These are phyloP conservation scores for Chiroxiphia lanceolata DNA, from an alignment of 2,797 vertebrate genomes.

Conservation along the genomic window DNA sequence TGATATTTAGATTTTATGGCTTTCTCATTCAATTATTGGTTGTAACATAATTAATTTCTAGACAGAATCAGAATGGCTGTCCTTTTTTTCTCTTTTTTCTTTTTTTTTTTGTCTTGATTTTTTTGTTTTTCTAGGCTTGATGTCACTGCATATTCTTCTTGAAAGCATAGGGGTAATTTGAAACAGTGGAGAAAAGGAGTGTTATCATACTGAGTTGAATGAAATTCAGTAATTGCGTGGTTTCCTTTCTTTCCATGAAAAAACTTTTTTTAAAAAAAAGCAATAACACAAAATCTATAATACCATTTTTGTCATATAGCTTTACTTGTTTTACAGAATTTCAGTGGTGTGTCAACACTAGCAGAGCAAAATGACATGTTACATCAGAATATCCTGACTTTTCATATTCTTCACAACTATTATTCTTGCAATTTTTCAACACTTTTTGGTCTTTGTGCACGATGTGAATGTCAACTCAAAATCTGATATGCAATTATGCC, in stretches of 20 bases:
- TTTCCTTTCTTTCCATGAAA: not conserved
- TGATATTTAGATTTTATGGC: not conserved
- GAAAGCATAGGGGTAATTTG: rapidly evolving
- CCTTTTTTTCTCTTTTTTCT: rapidly evolving
- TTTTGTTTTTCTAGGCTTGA: rapidly evolving
- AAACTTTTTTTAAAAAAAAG: not conserved
- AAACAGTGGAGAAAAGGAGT: not conserved
- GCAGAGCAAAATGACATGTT: not conserved
- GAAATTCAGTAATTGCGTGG: not conserved
- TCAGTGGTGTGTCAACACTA: not conserved
- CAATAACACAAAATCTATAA: not conserved
- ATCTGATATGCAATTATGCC: not conserved
- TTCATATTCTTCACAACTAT: not conserved
- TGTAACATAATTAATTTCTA: not conserved
- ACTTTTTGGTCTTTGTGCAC: not conserved
- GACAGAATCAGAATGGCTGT: not conserved
- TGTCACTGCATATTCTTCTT: not conserved
- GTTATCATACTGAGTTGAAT: not conserved
- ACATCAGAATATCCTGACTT: not conserved
- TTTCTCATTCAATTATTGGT: not conserved
- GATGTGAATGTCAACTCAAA: not conserved
- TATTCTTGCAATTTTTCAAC: not conserved
- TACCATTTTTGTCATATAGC: not conserved
- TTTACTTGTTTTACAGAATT: not conserved
- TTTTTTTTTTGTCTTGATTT: not conserved